Percentiles rank a stretch among this genome's conserved stretches.
Conservation (phyloP, 2,888 invertebrate genomes). For the Tipula unca region DNA sequence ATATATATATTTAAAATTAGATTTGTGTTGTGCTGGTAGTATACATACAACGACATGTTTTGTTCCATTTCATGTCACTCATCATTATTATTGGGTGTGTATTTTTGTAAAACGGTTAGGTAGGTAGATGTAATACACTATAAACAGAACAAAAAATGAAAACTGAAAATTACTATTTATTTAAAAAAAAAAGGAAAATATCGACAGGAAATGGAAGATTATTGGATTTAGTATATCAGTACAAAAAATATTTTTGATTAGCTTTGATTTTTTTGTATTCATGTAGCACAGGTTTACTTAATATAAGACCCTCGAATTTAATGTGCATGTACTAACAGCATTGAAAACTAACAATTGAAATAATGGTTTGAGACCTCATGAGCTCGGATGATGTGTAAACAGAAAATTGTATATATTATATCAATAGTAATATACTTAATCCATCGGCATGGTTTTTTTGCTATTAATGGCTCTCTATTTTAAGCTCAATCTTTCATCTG, state of each 20-base stretch:
- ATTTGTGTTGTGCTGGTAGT: background rate
- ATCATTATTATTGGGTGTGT: background rate
- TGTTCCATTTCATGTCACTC: background rate
- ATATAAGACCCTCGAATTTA: no score
- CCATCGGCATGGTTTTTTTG: no score
- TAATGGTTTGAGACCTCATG: no score
- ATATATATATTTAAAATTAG: background rate
- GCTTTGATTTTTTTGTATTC: background rate
- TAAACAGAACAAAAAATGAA: background rate
- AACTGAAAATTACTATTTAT: background rate
- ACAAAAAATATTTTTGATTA: background rate
- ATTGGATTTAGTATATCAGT: background rate
- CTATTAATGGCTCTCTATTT: no score
- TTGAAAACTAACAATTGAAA: no score
- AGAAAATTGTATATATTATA: no score
- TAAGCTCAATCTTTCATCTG: no score
- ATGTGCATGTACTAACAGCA: no score
- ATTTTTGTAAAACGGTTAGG: background rate
- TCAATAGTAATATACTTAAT: no score
- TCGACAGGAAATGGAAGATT: background rate
- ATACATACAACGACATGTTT: background rate
- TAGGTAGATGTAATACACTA: background rate
- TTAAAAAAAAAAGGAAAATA: background rate
- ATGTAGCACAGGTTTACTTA: no score
- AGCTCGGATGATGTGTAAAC: no score